These are phyloP conservation scores for Fragum sueziense DNA, from an alignment of 2,888 invertebrate species.

Conservation along the genomic window DNA sequence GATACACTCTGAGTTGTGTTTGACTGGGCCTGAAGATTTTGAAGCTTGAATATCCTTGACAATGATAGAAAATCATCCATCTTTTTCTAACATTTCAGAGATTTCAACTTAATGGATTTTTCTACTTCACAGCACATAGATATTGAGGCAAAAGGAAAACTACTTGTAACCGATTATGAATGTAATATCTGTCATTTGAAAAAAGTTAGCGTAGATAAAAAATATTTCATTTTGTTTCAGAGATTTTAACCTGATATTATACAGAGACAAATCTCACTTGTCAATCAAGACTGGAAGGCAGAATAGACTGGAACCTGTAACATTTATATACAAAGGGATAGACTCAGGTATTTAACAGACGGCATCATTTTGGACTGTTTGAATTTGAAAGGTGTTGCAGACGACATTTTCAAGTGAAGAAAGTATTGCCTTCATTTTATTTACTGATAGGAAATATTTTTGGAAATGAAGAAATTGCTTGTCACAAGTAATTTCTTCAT, in stretches of 20 bases:
- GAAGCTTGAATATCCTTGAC: too few relatives aligned
- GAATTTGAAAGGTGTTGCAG: too few relatives aligned
- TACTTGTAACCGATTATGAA: too few relatives aligned
- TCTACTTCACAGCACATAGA: too few relatives aligned
- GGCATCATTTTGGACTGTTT: too few relatives aligned
- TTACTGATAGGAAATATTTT: background rate
- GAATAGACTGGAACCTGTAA: background rate
- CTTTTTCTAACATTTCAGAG: background rate
- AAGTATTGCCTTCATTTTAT: too few relatives aligned
- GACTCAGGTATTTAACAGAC: conserved; percentile 23
- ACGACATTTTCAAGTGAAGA: too few relatives aligned
- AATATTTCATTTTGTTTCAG: conserved; percentile 21
- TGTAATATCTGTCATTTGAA: too few relatives aligned
- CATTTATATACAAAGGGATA: conserved; percentile 22
- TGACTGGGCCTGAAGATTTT: too few relatives aligned
- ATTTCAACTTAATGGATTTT: background rate
- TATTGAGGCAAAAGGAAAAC: too few relatives aligned
- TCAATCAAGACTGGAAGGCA: background rate
- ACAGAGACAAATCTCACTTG: background rate
- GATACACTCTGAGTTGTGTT: too few relatives aligned
- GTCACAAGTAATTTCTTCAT: background rate
- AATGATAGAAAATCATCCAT: background rate
- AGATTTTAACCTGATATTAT: conserved; percentile 17
- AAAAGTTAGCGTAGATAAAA: too few relatives aligned
- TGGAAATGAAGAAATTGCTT: conserved; percentile 1